A percentile compares a stretch with the other conserved stretches of the same genome.
Evolutionary conservation across 2,888 invertebrate species (phyloP).

Genomic region (Lochmaea crataegi): DNA sequence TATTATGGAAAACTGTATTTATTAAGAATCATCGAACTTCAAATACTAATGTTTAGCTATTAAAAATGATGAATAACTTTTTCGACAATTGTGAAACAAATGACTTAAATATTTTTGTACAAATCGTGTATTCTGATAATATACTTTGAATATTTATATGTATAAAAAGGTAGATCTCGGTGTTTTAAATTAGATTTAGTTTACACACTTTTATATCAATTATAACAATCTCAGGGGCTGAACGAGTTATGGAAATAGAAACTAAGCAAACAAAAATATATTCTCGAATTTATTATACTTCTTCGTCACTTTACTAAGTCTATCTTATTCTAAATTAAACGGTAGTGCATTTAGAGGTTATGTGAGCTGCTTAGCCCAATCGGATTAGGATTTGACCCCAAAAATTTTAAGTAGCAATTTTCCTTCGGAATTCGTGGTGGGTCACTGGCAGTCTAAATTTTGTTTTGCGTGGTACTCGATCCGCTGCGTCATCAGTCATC

Average conservation of each 20-base stretch:
- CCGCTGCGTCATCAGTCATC: too few relatives aligned
- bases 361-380: too few relatives aligned
- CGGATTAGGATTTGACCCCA: too few relatives aligned
- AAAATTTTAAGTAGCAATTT: too few relatives aligned
- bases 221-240: slow-evolving; percentile 20
- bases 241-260: background rate
- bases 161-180: slow-evolving; percentile 30
- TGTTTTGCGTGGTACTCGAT: too few relatives aligned
- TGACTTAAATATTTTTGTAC: slow-evolving; percentile 25
- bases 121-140: slow-evolving; percentile 12
- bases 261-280: too few relatives aligned
- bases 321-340: too few relatives aligned
- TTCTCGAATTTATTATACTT: too few relatives aligned
- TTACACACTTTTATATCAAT: slow-evolving; percentile 20
- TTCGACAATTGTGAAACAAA: slow-evolving; percentile 11
- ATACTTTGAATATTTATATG: slow-evolving; percentile 22
- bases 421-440: too few relatives aligned
- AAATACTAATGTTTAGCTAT: background rate
- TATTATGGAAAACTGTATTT: background rate
- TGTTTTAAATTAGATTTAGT: slow-evolving; percentile 32
- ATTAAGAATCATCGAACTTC: background rate
- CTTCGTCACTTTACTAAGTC: too few relatives aligned
- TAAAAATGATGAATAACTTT: background rate
- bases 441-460: too few relatives aligned
- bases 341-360: too few relatives aligned